phyloP scores from a whole-genome alignment of 2,797 vertebrate genomes.

The Sandelia bainsii region DNA sequence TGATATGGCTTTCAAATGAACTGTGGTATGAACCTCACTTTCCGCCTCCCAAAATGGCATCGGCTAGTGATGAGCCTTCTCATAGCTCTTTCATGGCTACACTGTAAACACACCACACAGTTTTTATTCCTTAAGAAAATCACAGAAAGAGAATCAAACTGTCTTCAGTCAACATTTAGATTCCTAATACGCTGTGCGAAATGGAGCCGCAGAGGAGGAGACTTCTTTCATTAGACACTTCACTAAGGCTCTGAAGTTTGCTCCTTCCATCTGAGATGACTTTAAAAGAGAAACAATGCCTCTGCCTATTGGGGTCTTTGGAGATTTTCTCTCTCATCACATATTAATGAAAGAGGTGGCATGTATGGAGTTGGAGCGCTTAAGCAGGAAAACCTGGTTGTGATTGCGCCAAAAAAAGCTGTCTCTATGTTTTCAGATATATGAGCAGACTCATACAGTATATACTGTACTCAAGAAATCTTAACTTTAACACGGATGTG shows the following conservation, averaged over 20 bases:
- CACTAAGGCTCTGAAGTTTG: conserved; percentile 84
- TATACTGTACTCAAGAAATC: conserved; percentile 25
- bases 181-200: conserved; percentile 77
- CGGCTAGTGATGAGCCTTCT: conserved; percentile 70
- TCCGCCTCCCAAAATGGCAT: conserved; percentile 74
- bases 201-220: conserved; percentile 77
- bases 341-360: conserved; percentile 81
- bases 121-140: conserved; percentile 80
- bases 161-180: conserved; percentile 86
- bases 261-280: conserved; percentile 83
- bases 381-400: conserved; percentile 62
- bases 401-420: conserved; percentile 33
- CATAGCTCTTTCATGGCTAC: conserved; percentile 75
- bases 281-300: conserved; percentile 83
- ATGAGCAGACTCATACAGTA: conserved; percentile 26
- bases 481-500: conserved; percentile 15
- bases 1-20: conserved; percentile 77
- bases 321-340: conserved; percentile 83
- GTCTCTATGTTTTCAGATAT: conserved; percentile 33
- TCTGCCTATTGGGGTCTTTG: conserved; percentile 80
- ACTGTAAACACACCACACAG: conserved; percentile 68
- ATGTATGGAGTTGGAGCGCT: conserved; percentile 64
- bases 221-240: conserved; percentile 84
- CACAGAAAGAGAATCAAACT: conserved; percentile 81
- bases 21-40: conserved; percentile 60